A percentile compares a stretch with the other conserved stretches of the same genome.
Conservation (phyloP, 2,113 vertebrate species). For the Tyto alba region DNA sequence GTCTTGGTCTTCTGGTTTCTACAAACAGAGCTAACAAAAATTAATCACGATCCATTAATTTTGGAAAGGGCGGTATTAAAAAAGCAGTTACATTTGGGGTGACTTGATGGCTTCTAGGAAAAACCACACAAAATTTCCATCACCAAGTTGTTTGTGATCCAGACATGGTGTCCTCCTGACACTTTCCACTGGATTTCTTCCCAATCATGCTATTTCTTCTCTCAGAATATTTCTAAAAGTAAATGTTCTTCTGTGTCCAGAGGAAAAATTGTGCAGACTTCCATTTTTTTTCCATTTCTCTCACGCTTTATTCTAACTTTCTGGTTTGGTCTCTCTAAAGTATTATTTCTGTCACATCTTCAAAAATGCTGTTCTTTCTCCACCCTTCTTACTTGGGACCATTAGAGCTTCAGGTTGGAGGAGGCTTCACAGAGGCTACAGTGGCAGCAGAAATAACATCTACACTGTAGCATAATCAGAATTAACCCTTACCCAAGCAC, state of each 20-base stretch:
- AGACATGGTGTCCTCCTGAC: not conserved
- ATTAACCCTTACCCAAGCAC: not conserved
- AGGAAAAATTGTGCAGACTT: not conserved
- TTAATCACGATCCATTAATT: not conserved
- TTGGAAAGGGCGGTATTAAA: not conserved
- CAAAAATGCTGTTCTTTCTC: not conserved
- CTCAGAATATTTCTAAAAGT: not conserved
- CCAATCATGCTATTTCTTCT: not conserved
- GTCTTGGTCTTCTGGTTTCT: not conserved
- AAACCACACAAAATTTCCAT: not conserved
- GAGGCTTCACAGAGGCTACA: not conserved
- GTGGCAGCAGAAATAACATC: not conserved
- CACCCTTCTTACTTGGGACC: not conserved
- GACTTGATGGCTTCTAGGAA: not conserved
- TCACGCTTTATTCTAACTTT: not conserved
- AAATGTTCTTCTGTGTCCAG: not conserved
- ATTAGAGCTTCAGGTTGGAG: not conserved
- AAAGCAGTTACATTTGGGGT: not conserved
- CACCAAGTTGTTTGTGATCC: not conserved
- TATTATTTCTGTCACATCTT: not conserved
- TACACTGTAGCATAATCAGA: not conserved
- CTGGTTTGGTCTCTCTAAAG: not conserved
- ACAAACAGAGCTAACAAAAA: not conserved
- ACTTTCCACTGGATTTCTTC: not conserved
- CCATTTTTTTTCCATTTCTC: not conserved